Evolutionary conservation across 2,113 vertebrate species (phyloP), one percentile per base, ranked within the genome.

Genomic region (Phoenicopterus ruber): DNA sequence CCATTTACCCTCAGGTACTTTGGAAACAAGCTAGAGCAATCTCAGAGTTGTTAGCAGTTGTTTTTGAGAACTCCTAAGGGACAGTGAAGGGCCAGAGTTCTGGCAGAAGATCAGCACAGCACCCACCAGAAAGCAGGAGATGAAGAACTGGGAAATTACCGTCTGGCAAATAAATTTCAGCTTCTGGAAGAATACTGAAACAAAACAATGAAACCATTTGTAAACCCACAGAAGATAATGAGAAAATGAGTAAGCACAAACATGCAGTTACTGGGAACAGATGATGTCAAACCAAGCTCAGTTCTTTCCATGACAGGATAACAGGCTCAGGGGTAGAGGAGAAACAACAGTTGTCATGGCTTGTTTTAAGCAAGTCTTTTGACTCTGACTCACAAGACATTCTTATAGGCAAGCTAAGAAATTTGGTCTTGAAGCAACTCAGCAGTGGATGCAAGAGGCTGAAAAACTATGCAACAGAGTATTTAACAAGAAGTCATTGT

Each of bases 271-370:
- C 93, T 86, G 86, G 93, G 94, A 96, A 95, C 42, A 96, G 94
- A 96, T 95, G 83, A 95, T 95, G 89, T 96, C 95, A 97, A 96
- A 89, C 77, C 84, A 78, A 94, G 81, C 94, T 95, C 81, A 74
- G 0, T 94, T 96, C 89, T 96, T 96, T 84, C 94, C 91, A 71
- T 94, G 93, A 95, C 89, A 94, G 86, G 86, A 49, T 88, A 94
- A 94, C 78, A 94, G 80, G 91, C 94, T 80, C 80, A 66, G 67
- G 83, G 91, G 63, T 59, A 91, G 86, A 95, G 91, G 86, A 92
- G 94, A 91, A 97, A 96, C 86, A 97, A 81, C 86, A 93, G 95
- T 96, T 97, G 95, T 95, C 93, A 84, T 40, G 88, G 94, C 93
- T 96, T 96, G 95, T 93, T 96, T 89, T 78, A 89, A 95, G 93